Base-by-base conservation (phyloP, 2,113 vertebrate species). In the Eudyptes chrysolophus region DNA sequence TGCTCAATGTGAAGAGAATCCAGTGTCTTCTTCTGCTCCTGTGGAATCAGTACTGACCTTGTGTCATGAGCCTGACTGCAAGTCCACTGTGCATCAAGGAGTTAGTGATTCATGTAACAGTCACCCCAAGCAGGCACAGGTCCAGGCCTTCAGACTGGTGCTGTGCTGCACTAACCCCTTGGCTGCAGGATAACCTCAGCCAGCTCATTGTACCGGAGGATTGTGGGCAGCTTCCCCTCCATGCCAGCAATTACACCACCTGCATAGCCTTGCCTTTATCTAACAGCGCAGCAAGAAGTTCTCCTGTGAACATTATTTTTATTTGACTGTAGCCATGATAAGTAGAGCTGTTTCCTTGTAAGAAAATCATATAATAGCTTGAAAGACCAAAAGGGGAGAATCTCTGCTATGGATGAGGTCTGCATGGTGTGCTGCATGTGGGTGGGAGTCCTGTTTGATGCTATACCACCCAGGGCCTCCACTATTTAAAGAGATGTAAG, bases 61-160 rank as follows among this genome's bases (percentile, higher is more conserved):
- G 11, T 7, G 7, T 42, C 4, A 0, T 61, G 11, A 61, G 4
- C 10, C 22, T 84, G 25, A 57, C 2, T 0, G 0, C 6, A 72
- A 62, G 10, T 19, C 6, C 25, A 20, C 6, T 30, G 3, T 17
- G 1, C 40, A 32, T 22, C 0, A 0, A 38, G 13, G 30, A 38
- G 5, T 26, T 26, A 74, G 29, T 75, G 22, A 9, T 9, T 19
- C 7, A n/a, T 0, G 0, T 46, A 70, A 46, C 22, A 10, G 3
- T 26, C 27, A 55, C 22, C 18, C 20, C 32, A 6, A 54, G 32
- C 20, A 78, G 52, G 16, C n/a, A 32, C 8, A 36, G 19, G 29
- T 30, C 44, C 17, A n/a, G 16, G 11, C 29, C 16, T 66, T 92
- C 34, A 61, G 8, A 40, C 9, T 0, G 1, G 10, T 19, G 4